A percentile compares a stretch with the other conserved stretches of the same genome.
phyloP scores from a whole-genome alignment of 1,140 invertebrate genomes.

The Tribolium madens region DNA sequence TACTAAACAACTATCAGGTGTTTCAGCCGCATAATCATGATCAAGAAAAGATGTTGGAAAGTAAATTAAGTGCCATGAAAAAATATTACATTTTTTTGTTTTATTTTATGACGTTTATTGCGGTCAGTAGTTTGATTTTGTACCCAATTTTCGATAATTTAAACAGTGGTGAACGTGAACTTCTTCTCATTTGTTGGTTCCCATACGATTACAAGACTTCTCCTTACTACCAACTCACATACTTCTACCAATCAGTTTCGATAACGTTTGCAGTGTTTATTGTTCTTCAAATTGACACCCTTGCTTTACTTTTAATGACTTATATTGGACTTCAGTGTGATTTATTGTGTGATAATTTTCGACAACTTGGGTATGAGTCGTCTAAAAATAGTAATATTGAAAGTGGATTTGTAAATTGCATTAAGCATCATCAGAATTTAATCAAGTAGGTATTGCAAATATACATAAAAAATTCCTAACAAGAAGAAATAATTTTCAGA shows the following conservation, averaged over 20 bases:
- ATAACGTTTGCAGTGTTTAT: not conserved
- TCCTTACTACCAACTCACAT: not conserved
- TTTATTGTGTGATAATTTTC: not conserved
- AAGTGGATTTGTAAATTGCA: not conserved
- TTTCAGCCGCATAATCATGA: not conserved
- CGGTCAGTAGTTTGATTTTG: not conserved
- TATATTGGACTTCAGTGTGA: not conserved
- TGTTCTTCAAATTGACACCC: not conserved
- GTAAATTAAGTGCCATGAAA: not conserved
- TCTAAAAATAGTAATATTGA: not conserved
- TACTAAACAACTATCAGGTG: not conserved
- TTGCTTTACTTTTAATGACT: not conserved
- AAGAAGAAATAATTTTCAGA: not conserved
- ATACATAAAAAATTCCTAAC: not conserved
- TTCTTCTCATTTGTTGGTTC: not conserved
- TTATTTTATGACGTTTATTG: not conserved
- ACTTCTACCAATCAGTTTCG: not conserved
- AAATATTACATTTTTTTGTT: not conserved
- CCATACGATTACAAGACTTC: not conserved
- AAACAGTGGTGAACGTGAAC: not conserved
- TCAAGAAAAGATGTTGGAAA: not conserved
- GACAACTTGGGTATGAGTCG: not conserved
- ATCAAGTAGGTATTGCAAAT: not conserved
- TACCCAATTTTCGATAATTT: not conserved
- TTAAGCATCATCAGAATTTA: not conserved